Base-by-base conservation (phyloP, 2,113 vertebrate species). In the Isichthys henryi region DNA sequence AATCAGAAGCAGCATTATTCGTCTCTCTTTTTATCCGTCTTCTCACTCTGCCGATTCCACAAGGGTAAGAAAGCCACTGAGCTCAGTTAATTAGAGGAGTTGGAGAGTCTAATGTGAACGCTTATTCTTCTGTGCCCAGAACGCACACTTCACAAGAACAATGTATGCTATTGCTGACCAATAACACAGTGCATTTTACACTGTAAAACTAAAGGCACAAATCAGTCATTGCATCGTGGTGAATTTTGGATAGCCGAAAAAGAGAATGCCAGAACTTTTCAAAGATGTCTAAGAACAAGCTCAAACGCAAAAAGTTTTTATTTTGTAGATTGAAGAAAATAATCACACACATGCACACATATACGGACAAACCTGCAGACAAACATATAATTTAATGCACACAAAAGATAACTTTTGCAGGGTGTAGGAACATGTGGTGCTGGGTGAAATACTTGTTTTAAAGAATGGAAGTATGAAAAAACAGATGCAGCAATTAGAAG, bases 401-500 rank as follows among this genome's bases (percentile, higher is more conserved):
- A 90, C 83, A 90, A 90, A 58, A 56, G 89, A 93, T 91, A 84
- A 91, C 88, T 92, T 96, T 94, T 93, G 94, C 94, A 95, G 94
- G 95, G 94, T 94, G 94, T 93, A 95, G 95, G 95, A 96, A 95
- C 96, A 97, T 97, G 96, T 96, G 96, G 96, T 95, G 95, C 93
- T 93, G 88, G 94, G 94, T 95, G 94, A 96, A 95, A 95, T 96
- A 97, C 96, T 96, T 95, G 96, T 97, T 97, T 95, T 95, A 96
- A 95, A 96, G 96, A 96, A 96, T 94, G 93, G 95, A 93, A 92
- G 89, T 92, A 95, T 92, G 93, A 95, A 95, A 93, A 94, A 95
- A 94, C 95, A 96, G 96, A 96, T 96, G 96, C 96, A 97, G 96
- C 97, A 98, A 98, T 98, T 98, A 97, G 96, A 94, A 95, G 94